Conservation (phyloP, 2,113 vertebrate genomes). For the Gymnogyps californianus region DNA sequence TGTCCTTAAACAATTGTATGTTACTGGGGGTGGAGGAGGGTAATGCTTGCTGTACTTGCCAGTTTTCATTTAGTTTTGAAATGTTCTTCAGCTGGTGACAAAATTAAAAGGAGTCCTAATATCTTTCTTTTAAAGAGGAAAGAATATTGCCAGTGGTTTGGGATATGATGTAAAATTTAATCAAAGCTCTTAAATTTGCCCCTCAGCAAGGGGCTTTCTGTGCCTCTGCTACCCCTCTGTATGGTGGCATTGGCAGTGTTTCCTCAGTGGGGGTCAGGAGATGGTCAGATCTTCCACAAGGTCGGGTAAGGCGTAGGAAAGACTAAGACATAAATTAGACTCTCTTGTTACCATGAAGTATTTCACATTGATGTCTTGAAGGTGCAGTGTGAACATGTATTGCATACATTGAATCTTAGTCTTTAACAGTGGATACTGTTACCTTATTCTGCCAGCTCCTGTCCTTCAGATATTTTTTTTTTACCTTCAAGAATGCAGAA, state of each 20-base stretch:
- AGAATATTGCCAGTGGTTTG: not conserved
- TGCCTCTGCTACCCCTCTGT: fast-evolving
- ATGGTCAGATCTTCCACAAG: not conserved
- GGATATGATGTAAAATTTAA: not conserved
- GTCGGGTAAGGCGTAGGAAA: not conserved
- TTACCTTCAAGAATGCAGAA: not conserved
- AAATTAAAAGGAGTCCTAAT: not conserved
- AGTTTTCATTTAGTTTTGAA: not conserved
- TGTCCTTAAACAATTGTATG: not conserved
- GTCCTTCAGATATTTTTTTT: not conserved
- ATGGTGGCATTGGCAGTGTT: not conserved
- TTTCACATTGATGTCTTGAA: not conserved
- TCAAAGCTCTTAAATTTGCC: not conserved
- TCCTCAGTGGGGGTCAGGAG: not conserved
- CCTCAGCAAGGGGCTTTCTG: not conserved
- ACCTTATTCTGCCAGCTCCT: not conserved
- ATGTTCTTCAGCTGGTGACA: not conserved
- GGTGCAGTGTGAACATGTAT: not conserved
- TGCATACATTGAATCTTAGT: not conserved
- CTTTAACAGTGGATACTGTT: not conserved
- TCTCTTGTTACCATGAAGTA: not conserved
- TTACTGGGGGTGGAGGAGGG: not conserved
- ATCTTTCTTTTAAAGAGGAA: not conserved
- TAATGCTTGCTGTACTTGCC: not conserved
- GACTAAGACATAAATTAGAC: not conserved